These are phyloP conservation scores for Aspidiotus rigidus DNA, from an alignment of 2,888 invertebrate genomes.

Conservation along the genomic window DNA sequence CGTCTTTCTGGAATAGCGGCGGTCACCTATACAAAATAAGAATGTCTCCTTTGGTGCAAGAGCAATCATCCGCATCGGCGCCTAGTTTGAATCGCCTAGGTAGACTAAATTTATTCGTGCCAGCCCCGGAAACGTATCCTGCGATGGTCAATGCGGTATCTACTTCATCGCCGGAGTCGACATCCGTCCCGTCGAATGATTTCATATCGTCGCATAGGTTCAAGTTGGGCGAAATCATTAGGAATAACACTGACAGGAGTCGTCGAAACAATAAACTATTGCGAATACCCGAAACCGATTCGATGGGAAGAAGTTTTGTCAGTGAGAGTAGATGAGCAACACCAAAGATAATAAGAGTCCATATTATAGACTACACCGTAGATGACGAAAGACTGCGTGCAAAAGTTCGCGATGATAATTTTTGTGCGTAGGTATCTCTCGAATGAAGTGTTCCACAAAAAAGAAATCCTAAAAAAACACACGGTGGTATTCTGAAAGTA, in stretches of 20 bases:
- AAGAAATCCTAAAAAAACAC: too few relatives aligned
- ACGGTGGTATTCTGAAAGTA: too few relatives aligned
- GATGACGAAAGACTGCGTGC: too few relatives aligned
- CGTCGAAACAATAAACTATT: slow-evolving; percentile 21
- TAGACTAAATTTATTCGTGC: slow-evolving; percentile 22
- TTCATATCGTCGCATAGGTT: slow-evolving; percentile 5
- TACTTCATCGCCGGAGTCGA: too few relatives aligned
- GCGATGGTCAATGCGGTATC: too few relatives aligned
- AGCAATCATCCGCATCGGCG: background rate
- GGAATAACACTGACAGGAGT: slow-evolving; percentile 13
- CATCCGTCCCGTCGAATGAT: too few relatives aligned
- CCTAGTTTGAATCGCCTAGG: slow-evolving; percentile 13
- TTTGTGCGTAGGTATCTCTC: too few relatives aligned
- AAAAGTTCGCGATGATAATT: too few relatives aligned
- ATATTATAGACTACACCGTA: too few relatives aligned
- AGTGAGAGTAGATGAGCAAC: too few relatives aligned
- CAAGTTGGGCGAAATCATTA: background rate
- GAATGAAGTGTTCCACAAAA: too few relatives aligned
- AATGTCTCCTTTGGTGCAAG: slow-evolving; percentile 21
- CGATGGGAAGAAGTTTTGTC: background rate
- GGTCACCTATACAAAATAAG: slow-evolving; percentile 22
- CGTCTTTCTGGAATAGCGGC: slow-evolving; percentile 21
- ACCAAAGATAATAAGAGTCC: too few relatives aligned
- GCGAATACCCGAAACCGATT: slow-evolving; percentile 7
- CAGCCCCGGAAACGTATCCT: background rate